Percentiles rank a stretch among this genome's conserved stretches.
Evolutionary conservation across 2,797 vertebrate genomes (phyloP).

Genomic region (Squalus acanthias): DNA sequence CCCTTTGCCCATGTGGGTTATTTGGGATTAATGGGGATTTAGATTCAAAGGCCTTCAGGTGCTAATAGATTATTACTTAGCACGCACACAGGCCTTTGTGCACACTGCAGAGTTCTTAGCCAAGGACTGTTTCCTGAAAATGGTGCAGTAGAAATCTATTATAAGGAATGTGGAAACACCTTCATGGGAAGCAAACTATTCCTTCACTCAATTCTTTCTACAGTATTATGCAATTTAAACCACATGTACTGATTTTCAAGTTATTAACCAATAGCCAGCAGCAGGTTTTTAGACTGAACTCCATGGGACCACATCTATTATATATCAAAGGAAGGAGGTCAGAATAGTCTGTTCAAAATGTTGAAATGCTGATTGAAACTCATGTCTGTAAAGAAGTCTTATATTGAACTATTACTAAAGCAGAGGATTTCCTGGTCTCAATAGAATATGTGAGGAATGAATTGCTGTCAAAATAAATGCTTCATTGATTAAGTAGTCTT

Average conservation of each 20-base stretch:
- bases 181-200: not conserved
- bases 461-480: not conserved
- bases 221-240: not conserved
- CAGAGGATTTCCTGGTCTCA: not conserved
- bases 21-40: not conserved
- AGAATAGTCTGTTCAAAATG: not conserved
- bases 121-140: not conserved
- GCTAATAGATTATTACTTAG: not conserved
- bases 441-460: not conserved
- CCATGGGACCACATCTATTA: not conserved
- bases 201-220: not conserved
- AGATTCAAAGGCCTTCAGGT: not conserved
- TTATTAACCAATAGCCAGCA: not conserved
- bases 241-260: not conserved
- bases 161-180: not conserved
- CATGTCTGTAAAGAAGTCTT: not conserved
- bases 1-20: not conserved
- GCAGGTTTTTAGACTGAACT: not conserved
- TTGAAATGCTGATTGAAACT: not conserved
- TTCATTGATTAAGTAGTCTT: not conserved
- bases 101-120: not conserved
- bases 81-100: not conserved
- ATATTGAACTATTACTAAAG: not conserved
- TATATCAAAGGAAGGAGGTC: not conserved
- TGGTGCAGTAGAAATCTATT: not conserved